Base-by-base conservation (phyloP, 53 echinoderm and acorn worm species). In the Holothuria leucospilota region DNA sequence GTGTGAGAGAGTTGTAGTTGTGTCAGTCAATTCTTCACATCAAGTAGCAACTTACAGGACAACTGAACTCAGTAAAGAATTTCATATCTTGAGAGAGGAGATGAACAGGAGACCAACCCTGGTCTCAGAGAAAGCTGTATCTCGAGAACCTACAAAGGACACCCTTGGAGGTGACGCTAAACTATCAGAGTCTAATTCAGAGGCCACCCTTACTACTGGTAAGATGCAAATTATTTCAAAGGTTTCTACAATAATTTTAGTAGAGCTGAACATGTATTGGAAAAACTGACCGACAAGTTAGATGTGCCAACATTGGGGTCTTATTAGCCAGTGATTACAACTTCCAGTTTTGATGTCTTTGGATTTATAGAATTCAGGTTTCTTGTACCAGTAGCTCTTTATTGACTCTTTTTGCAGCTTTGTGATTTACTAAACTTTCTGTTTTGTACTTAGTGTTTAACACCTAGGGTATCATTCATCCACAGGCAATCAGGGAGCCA, bases 1-100 rank as follows among this genome's bases (percentile, higher is more conserved):
- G 78, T 94, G 92, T 80, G 96, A 96, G 39, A 92, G 96, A 40
- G 86, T 96, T 1, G 91, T 93, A 29, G 96, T 96, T 14, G 72
- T 96, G 24, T 90, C 96, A 20, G 83, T 96, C 26, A 74, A 93
- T 16, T 86, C 92, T 13, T 49, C 89, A 52, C 96, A 96, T 52
- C 89, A 94, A 60, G 85, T 96, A 13, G 27, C 94, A 59, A 94
- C 96, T 39, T 96, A 92, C 68, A 91, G 96, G n/a, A 92, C 94
- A 29, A 86, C 94, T 40, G 80, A 90, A 39, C 92, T 96, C 25
- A 85, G 89, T 25, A 73, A 82, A 26, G 96, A 94, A 51, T 96
- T 94, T 79, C 86, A 86, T 15, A 8, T 82, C 13, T 83, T 91
- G 75, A 94, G 92, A 23, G 87, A 68, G 62, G 96, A 96, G 59